These are phyloP conservation scores for Hypomesus transpacificus DNA, from an alignment of 2,113 vertebrate genomes.

Conservation along the genomic window DNA sequence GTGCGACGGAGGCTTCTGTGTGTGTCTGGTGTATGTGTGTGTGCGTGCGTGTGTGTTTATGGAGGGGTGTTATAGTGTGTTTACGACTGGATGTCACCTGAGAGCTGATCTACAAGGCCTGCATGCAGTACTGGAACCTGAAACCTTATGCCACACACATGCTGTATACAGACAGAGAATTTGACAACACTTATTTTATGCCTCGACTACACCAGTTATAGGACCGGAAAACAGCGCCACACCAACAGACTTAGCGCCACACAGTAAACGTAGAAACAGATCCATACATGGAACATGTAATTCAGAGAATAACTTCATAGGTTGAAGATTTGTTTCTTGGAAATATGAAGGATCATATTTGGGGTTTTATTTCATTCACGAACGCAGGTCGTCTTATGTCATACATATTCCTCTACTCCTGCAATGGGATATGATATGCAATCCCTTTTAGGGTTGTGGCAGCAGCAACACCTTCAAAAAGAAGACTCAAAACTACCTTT, in stretches of 20 bases:
- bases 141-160: conserved; percentile 1
- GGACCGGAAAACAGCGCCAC: conserved; percentile 47
- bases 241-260: conserved; percentile 48
- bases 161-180: conserved; percentile 15
- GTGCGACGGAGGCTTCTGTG: neutral
- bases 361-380: neutral
- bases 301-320: conserved; percentile 42
- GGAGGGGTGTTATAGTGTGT: conserved; percentile 52
- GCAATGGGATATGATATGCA: neutral
- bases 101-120: conserved; percentile 35
- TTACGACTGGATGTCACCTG: conserved; percentile 54
- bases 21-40: conserved; percentile 3
- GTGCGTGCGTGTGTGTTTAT: conserved; percentile 42
- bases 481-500: neutral
- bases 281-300: neutral
- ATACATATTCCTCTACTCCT: neutral
- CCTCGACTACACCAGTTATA: conserved; percentile 32
- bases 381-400: conserved; percentile 1
- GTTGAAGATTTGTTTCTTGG: conserved; percentile 41
- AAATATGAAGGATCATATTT: conserved; percentile 12
- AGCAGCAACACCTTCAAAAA: neutral
- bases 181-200: conserved; percentile 33
- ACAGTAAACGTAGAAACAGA: conserved; percentile 53
- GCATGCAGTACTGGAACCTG: conserved; percentile 44
- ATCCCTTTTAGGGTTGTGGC: neutral